A percentile compares a stretch with the other conserved stretches of the same genome.
Conservation (phyloP, 2,797 vertebrate genomes). For the Clarias laeviceps region DNA sequence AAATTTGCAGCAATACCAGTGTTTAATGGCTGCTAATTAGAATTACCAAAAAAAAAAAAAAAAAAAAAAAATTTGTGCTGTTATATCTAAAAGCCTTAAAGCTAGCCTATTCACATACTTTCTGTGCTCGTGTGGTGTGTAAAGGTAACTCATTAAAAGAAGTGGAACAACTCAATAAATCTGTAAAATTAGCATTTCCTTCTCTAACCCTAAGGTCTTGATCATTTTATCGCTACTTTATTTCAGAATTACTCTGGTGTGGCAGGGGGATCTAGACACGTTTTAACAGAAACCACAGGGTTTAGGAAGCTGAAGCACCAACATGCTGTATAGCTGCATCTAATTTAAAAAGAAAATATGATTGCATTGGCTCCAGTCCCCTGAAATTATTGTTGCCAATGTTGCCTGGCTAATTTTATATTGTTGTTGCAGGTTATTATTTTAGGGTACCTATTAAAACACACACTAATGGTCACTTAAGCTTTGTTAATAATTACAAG, state of each 20-base stretch:
- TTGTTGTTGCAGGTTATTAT: background rate
- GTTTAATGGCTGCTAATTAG: conserved; percentile 75
- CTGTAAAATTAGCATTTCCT: conserved; percentile 50
- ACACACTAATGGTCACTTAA: background rate
- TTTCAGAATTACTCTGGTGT: background rate
- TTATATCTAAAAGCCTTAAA: conserved; percentile 63
- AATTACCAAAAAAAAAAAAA: conserved; percentile 53
- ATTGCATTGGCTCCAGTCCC: conserved; percentile 32
- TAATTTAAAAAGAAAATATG: background rate
- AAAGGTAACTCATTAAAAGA: conserved; percentile 60
- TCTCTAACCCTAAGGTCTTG: conserved; percentile 12
- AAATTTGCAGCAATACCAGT: conserved; percentile 61
- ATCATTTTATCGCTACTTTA: conserved; percentile 6
- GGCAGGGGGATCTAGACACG: background rate
- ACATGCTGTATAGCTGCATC: background rate
- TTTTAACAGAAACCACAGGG: conserved; percentile 50
- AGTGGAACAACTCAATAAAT: conserved; percentile 57
- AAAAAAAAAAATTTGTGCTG: conserved; percentile 48
- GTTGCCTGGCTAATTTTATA: background rate
- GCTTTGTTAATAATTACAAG: background rate
- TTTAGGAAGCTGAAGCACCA: conserved; percentile 41
- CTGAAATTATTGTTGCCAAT: background rate
- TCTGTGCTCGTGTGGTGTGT: conserved; percentile 28
- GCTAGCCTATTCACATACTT: conserved; percentile 46
- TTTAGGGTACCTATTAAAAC: background rate